Evolutionary conservation across 2,888 invertebrate genomes (phyloP), one percentile per base, ranked within the genome.

Genomic region (Pomacea canaliculata): DNA sequence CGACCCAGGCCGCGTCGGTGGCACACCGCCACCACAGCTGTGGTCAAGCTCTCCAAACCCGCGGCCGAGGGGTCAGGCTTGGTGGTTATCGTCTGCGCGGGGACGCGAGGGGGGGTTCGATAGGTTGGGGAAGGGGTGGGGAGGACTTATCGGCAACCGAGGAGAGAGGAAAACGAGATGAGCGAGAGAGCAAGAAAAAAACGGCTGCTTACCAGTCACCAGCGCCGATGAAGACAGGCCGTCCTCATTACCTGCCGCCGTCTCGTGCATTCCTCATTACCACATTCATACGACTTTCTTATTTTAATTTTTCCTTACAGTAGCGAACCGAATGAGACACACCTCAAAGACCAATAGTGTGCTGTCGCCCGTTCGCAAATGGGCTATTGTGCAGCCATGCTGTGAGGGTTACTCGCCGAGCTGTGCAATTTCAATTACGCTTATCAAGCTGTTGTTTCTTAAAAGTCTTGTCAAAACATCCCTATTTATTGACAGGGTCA

Each of bases 321-420:
- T 79, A 81, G 76, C 78, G 71, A 72, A 80, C 80, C 83, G 81
- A 83, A 82, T 82, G 81, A 82, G 81, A 81, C 84, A 83, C 79
- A 83, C 82, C 83, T 85, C 80, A 80, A 83, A 85, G 81, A 82
- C 85, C 84, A 82, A 84, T 84, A 82, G 69, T 81, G 69, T 81
- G 82, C 81, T 83, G 82, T 83, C 81, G 81, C 81, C 82, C 81
- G 81, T 81, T 79, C 79, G 80, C 83, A 81, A 82, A 85, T 80
- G 71, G 80, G 73, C 81, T 82, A 84, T 83, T 83, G 84, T 83
- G 78, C 80, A 78, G 75, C 49, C 75, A 72, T 77, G 73, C 66
- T 75, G 63, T 83, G 37, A 37, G 81, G 84, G 83, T 84, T 84
- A 84, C 82, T 79, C 78, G 81, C 73, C 60, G 49, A 59, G 68